A percentile compares a stretch with the other conserved stretches of the same genome.
These are phyloP conservation scores for Platyura marginata DNA, from an alignment of 1,140 invertebrate genomes.

Conservation along the genomic window DNA sequence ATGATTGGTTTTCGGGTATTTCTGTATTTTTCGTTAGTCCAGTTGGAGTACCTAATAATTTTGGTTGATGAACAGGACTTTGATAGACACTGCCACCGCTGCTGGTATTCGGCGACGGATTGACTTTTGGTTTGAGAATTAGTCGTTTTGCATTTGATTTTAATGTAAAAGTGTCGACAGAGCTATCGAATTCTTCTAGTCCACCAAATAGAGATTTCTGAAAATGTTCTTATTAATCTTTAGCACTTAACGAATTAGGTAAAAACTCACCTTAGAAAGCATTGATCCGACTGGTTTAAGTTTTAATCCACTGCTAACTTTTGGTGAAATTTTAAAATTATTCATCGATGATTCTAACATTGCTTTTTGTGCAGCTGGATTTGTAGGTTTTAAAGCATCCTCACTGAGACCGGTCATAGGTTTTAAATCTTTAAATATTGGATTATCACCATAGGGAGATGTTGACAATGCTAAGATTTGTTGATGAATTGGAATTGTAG, in stretches of 20 bases:
- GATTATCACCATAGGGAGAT: slow-evolving; percentile 61
- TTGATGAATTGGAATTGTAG: slow-evolving; percentile 34
- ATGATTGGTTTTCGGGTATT: neutral
- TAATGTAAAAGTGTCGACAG: slow-evolving; percentile 38
- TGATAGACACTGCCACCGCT: too few species aligned
- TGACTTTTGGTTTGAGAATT: slow-evolving; percentile 28
- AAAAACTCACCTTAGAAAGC: slow-evolving; percentile 26
- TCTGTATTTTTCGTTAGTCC: neutral
- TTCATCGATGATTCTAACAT: slow-evolving; percentile 28
- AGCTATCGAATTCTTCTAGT: slow-evolving; percentile 44
- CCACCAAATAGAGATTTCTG: slow-evolving; percentile 51
- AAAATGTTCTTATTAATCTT: slow-evolving; percentile 4
- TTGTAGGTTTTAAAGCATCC: slow-evolving; percentile 56
- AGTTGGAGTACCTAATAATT: too few species aligned
- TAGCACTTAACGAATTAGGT: neutral
- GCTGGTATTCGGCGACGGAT: neutral
- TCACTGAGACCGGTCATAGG: slow-evolving; percentile 31
- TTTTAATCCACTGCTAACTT: slow-evolving; percentile 37
- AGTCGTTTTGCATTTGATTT: slow-evolving; percentile 42
- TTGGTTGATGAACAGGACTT: too few species aligned
- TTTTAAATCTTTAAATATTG: slow-evolving; percentile 52
- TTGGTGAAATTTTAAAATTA: slow-evolving; percentile 41
- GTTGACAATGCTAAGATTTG: slow-evolving; percentile 47
- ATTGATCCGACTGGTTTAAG: slow-evolving; percentile 31
- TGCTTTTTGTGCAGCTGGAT: slow-evolving; percentile 44